Evolutionary conservation across 2,888 invertebrate genomes (phyloP).

Genomic region (Lymantria dispar): DNA sequence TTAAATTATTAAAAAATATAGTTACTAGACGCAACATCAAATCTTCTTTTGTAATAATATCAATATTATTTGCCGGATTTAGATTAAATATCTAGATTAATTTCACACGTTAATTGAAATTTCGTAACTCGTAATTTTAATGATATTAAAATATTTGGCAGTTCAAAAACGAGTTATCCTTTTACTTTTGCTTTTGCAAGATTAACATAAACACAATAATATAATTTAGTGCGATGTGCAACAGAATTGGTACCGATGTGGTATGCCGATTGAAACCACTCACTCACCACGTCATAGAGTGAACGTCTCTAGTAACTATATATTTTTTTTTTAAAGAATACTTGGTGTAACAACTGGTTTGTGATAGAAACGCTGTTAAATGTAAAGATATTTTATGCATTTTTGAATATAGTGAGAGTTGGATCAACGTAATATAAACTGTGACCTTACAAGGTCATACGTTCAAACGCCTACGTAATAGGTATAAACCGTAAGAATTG

Average conservation of each 20-base stretch:
- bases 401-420: conserved; percentile 17
- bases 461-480: conserved; percentile 9
- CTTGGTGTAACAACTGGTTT: conserved; percentile 33
- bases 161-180: not conserved
- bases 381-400: conserved; percentile 17
- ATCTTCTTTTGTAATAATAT: no score
- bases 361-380: conserved; percentile 19
- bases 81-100: no score
- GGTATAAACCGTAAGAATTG: conserved; percentile 7
- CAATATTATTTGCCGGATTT: no score
- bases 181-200: not conserved
- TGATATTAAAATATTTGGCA: not conserved
- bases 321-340: conserved; percentile 15
- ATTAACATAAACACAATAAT: not conserved
- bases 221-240: not conserved
- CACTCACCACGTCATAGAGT: conserved; percentile 22
- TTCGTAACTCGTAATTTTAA: conserved; percentile 8
- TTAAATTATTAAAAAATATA: no score
- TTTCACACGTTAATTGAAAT: conserved; percentile 7
- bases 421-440: conserved; percentile 8
- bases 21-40: no score
- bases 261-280: conserved; percentile 12
- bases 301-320: conserved; percentile 20
- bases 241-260: conserved; percentile 6
- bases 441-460: conserved; percentile 32